phyloP scores from a whole-genome alignment of 64 coral and sea anemone species.

The Stylophora pistillata region DNA sequence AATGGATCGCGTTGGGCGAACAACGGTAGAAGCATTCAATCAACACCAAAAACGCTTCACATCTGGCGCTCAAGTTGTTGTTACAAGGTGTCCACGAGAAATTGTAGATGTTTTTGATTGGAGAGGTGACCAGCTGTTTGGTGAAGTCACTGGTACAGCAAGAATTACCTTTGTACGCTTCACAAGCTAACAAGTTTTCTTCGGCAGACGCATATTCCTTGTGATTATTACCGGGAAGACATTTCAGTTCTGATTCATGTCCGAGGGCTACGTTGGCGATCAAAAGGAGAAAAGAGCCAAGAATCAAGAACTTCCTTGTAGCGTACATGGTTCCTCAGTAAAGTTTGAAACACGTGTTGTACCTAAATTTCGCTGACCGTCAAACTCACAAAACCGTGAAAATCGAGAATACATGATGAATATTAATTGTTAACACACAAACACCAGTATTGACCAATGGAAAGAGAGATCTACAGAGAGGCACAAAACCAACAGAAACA shows the following conservation, averaged over 20 bases:
- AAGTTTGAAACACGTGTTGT: too few species aligned
- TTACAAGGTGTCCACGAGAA: slow-evolving; percentile 17
- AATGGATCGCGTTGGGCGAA: slow-evolving; percentile 14
- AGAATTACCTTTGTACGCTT: neutral
- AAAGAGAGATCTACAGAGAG: too few species aligned
- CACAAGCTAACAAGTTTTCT: neutral
- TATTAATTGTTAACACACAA: too few species aligned
- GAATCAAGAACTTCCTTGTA: too few species aligned
- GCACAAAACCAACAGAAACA: too few species aligned
- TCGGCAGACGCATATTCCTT: neutral
- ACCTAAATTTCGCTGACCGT: too few species aligned
- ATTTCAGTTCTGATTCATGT: neutral
- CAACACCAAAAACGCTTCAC: neutral
- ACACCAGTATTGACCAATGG: too few species aligned
- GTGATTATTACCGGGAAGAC: neutral
- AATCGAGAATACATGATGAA: too few species aligned
- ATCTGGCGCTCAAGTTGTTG: slow-evolving; percentile 17
- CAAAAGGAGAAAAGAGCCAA: too few species aligned
- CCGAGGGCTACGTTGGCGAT: too few species aligned
- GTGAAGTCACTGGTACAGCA: slow-evolving; percentile 21
- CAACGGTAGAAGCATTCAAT: slow-evolving; percentile 25
- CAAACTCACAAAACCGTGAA: too few species aligned
- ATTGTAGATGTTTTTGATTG: neutral
- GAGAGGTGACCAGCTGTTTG: neutral
- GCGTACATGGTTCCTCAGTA: too few species aligned